Percentiles rank a stretch among this genome's conserved stretches.
Evolutionary conservation across 2,888 invertebrate genomes (phyloP).

Genomic region (Netelia inedita): DNA sequence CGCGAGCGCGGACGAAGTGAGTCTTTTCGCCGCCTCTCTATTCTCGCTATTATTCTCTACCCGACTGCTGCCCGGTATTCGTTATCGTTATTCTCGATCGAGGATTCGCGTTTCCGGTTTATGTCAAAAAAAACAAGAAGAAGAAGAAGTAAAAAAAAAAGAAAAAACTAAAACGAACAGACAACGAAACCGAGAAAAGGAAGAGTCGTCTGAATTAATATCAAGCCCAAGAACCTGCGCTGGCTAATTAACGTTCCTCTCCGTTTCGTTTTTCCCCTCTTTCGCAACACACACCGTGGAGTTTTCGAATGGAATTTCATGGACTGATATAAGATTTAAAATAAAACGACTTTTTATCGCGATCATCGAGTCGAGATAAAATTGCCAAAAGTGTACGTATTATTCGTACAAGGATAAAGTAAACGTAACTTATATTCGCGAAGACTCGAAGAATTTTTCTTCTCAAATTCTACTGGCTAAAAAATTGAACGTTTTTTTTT

Average conservation of each 20-base stretch:
- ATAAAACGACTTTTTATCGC: no score
- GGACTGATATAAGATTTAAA: no score
- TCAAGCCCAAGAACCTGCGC: background rate
- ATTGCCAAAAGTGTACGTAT: no score
- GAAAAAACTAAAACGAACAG: background rate
- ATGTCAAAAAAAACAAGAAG: conserved; percentile 7
- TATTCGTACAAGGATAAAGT: no score
- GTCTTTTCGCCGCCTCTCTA: conserved; percentile 61
- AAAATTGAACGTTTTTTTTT: background rate
- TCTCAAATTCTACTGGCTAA: no score
- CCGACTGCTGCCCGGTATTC: background rate
- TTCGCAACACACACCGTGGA: no score
- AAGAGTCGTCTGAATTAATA: conserved; percentile 43
- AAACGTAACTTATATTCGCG: no score
- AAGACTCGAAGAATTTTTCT: no score
- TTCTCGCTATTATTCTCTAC: background rate
- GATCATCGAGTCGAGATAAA: no score
- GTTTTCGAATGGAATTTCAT: no score
- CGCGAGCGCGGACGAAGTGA: conserved; percentile 18
- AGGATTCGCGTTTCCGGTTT: conserved; percentile 61
- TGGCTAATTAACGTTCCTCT: conserved; percentile 22
- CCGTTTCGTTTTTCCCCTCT: no score
- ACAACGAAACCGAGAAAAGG: background rate
- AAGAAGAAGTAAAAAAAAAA: background rate
- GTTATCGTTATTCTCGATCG: conserved; percentile 61